Percentiles rank a stretch among this genome's conserved stretches.
These are phyloP conservation scores for Sialia sialis DNA, from an alignment of 2,113 vertebrate genomes.

Conservation along the genomic window DNA sequence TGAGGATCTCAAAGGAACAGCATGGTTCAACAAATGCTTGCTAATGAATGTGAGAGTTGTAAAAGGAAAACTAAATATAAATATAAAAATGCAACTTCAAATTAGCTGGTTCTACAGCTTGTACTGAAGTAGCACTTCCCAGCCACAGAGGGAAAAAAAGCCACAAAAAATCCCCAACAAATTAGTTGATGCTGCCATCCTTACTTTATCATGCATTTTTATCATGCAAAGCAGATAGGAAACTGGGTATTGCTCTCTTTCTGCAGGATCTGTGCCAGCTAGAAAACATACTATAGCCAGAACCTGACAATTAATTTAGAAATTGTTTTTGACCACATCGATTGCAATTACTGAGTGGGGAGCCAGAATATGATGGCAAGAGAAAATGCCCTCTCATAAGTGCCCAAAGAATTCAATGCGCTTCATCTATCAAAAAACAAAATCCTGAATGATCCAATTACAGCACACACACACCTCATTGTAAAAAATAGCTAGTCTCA, in stretches of 20 bases:
- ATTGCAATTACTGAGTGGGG: background rate
- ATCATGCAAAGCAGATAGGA: background rate
- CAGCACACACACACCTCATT: fast-evolving
- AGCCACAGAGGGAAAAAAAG: background rate
- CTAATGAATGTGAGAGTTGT: background rate
- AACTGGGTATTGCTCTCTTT: background rate
- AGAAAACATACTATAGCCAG: background rate
- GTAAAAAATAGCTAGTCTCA: background rate
- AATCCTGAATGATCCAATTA: background rate
- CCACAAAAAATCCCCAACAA: background rate
- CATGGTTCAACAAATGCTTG: background rate
- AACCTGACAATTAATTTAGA: background rate
- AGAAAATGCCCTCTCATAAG: background rate
- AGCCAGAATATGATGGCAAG: background rate
- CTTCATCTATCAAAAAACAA: background rate
- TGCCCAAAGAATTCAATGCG: background rate
- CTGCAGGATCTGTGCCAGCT: background rate
- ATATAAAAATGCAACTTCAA: background rate
- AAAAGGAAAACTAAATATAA: slow-evolving; percentile 12
- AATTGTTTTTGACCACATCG: background rate
- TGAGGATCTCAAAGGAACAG: background rate
- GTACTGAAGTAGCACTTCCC: background rate
- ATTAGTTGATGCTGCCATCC: background rate
- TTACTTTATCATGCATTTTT: background rate
- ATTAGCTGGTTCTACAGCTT: slow-evolving; percentile 8